Conservation (phyloP, 2,113 vertebrate genomes). For the Lophius piscatorius region DNA sequence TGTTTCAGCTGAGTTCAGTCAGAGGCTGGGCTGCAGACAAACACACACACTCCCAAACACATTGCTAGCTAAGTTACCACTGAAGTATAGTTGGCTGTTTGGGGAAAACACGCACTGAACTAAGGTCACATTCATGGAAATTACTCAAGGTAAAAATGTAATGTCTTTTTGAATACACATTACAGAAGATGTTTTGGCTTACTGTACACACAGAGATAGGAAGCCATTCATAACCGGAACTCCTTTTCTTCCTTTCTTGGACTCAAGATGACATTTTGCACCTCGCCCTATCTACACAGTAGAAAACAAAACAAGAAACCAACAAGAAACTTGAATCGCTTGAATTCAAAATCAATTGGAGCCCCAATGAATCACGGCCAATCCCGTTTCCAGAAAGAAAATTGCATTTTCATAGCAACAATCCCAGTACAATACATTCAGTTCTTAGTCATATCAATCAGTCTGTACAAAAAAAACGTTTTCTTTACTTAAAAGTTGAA, state of each 20-base stretch:
- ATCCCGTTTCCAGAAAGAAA: conserved; percentile 39
- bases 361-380: conserved; percentile 36
- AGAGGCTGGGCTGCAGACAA: background rate
- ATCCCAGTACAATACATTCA: conserved; percentile 73
- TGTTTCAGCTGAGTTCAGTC: background rate
- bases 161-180: conserved; percentile 11
- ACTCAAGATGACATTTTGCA: conserved; percentile 14
- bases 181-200: conserved; percentile 18
- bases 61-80: background rate
- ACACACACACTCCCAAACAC: background rate
- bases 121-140: too few relatives aligned
- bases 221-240: background rate
- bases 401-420: conserved; percentile 58
- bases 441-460: conserved; percentile 42
- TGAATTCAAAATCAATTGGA: conserved; percentile 15
- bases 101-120: too few relatives aligned
- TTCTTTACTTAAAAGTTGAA: conserved; percentile 11
- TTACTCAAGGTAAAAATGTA: background rate
- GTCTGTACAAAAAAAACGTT: conserved; percentile 37
- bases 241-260: background rate
- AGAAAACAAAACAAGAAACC: conserved; percentile 52
- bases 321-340: conserved; percentile 15
- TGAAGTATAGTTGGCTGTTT: background rate
- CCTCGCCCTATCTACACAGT: conserved; percentile 62
- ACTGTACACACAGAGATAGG: background rate